Evolutionary conservation across 2,797 vertebrate species (phyloP), one percentile per base, ranked within the genome.

Genomic region (Coregonus sp.): DNA sequence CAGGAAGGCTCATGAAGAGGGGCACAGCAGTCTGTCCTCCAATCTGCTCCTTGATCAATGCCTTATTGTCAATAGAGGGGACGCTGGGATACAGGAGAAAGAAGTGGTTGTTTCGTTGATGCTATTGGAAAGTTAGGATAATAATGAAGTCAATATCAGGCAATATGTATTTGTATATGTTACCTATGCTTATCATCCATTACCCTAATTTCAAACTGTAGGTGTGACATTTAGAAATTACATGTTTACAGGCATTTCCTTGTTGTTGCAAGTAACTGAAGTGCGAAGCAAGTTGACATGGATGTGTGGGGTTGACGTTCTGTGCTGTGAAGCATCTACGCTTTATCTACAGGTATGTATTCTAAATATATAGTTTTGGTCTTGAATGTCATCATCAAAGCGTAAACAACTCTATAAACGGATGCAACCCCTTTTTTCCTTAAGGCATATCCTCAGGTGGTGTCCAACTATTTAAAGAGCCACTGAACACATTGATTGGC

Each of bases 351-450:
- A 40, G 40, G 40, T 40, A 40, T 40, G 15, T 54, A 54, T 54
- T 54, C 52, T 54, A 54, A 54, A 16, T 54, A 54, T 18, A 40
- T 40, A 40, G 15, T 15, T 15, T 54, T 18, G 16, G 15, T 18
- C 16, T 54, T 54, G n/a, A 16, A 59, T 16, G 4, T n/a, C 54
- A 59, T 59, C 54, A 16, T 59, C 16, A 59, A 54, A 54, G n/a
- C 18, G 18, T 18, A 18, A 59, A 59, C 16, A 18, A 16, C 54
- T 59, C 18, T n/a, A 59, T 59, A 59, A 59, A 59, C 18, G 2
- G 18, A 59, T 59, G 15, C 54, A 59, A 88, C 40, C 40, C 83
- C 77, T 83, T 11, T 70, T 85, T 70, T 35, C 85, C 85, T 83
- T 65, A 75, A 66, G 69, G 72, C 63, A 31, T 72, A 65, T 70